These are phyloP conservation scores for Stenchaetothrips biformis DNA, from an alignment of 2,888 invertebrate genomes.

Conservation along the genomic window DNA sequence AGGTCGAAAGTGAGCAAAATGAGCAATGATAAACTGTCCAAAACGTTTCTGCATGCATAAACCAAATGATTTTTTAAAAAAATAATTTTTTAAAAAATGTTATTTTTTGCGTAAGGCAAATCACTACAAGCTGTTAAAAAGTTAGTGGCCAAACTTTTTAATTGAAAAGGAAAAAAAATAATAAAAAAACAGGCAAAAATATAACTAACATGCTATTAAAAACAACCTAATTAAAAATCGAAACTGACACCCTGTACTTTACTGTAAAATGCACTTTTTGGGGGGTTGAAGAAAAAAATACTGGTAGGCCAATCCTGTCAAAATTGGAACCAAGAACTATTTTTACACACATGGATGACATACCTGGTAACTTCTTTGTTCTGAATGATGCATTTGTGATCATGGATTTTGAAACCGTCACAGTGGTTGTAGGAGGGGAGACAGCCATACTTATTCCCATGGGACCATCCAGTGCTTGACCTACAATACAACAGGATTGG, in stretches of 20 bases:
- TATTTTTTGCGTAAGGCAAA: neutral
- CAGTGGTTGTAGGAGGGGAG: slow-evolving; percentile 62
- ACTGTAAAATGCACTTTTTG: slow-evolving; percentile 11
- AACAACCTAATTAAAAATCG: neutral
- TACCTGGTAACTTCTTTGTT: slow-evolving; percentile 92
- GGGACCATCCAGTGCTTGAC: slow-evolving; percentile 73
- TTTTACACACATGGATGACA: slow-evolving; percentile 39
- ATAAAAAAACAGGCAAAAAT: neutral
- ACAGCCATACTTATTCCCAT: slow-evolving; percentile 77
- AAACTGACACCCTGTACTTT: neutral
- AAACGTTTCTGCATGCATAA: too few relatives aligned
- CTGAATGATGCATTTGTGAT: slow-evolving; percentile 98
- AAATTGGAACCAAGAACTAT: neutral
- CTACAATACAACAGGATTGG: slow-evolving; percentile 44
- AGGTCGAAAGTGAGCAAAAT: too few relatives aligned
- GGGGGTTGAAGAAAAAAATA: slow-evolving; percentile 1
- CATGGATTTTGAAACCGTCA: slow-evolving; percentile 85
- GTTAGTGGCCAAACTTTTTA: neutral
- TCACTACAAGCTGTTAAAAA: neutral
- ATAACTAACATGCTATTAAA: neutral
- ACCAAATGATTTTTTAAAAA: neutral
- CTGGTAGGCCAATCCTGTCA: neutral
- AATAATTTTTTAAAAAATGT: neutral
- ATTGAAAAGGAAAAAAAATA: neutral
- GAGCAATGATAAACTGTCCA: too few relatives aligned